Evolutionary conservation across 2,113 vertebrate genomes (phyloP).

Genomic region (Numida meleagris): DNA sequence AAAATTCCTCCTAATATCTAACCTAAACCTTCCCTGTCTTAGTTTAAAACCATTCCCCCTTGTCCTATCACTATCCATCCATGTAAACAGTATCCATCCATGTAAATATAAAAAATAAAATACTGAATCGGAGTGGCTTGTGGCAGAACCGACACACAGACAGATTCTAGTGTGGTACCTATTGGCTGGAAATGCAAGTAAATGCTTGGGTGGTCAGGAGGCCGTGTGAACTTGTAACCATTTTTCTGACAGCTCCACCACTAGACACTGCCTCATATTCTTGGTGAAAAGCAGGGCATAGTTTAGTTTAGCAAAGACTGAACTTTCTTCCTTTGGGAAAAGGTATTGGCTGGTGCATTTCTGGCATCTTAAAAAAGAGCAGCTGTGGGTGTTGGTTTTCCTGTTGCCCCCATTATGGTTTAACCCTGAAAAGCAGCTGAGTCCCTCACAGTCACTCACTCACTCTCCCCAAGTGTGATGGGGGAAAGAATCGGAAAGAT

Average conservation of each 20-base stretch:
- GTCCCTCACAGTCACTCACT: background rate
- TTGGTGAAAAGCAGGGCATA: background rate
- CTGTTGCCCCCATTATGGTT: background rate
- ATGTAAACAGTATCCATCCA: too few species aligned
- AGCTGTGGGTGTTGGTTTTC: background rate
- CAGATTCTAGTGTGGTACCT: background rate
- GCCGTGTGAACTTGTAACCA: background rate
- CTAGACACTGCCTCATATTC: background rate
- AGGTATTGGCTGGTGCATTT: background rate
- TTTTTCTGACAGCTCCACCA: background rate
- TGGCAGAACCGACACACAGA: background rate
- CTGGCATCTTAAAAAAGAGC: background rate
- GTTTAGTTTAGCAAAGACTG: rapidly evolving
- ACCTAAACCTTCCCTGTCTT: too few species aligned
- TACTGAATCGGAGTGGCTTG: background rate
- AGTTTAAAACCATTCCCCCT: too few species aligned
- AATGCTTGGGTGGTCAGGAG: background rate
- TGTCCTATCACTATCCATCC: too few species aligned
- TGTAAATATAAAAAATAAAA: too few species aligned
- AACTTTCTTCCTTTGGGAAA: background rate
- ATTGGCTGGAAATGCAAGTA: background rate
- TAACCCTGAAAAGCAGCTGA: background rate
- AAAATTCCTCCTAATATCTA: too few species aligned
- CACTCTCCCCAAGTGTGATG: background rate
- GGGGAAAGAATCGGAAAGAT: background rate